Conservation (phyloP, 1,140 invertebrate species). For the Mycetomoellerius zeteki region DNA sequence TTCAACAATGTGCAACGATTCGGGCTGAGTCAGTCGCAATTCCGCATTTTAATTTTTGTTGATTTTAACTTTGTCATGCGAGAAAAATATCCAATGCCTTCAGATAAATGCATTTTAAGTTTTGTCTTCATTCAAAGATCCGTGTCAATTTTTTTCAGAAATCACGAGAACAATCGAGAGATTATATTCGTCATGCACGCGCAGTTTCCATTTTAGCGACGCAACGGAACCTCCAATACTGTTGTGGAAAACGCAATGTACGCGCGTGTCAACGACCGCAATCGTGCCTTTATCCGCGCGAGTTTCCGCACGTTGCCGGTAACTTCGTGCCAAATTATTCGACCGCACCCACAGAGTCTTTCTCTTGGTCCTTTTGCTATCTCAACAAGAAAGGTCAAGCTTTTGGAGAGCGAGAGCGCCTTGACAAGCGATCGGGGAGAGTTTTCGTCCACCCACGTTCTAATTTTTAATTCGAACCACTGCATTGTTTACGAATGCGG, state of each 20-base stretch:
- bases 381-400: constrained; percentile 59
- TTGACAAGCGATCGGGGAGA: not conserved
- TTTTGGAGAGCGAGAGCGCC: constrained; percentile 12
- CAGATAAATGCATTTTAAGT: not conserved
- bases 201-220: not conserved
- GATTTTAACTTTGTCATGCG: not conserved
- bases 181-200: not conserved
- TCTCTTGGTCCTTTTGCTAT: constrained; percentile 46
- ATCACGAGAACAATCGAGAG: not conserved
- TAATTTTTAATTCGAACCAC: constrained; percentile 9
- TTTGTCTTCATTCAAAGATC: not conserved
- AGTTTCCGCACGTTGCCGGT: constrained; percentile 20
- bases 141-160: not conserved
- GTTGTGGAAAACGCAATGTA: constrained; percentile 37
- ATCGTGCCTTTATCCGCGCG: constrained; percentile 17
- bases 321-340: constrained; percentile 73
- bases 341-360: constrained; percentile 67
- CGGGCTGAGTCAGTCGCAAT: not conserved
- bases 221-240: not conserved
- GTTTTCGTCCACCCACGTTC: constrained; percentile 1
- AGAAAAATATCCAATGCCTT: not conserved
- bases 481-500: not conserved
- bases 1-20: not conserved
- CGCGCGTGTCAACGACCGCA: constrained; percentile 67
- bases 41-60: not conserved